Evolutionary conservation across 2,888 invertebrate genomes (phyloP).

Genomic region (Polylopha cassiicola): DNA sequence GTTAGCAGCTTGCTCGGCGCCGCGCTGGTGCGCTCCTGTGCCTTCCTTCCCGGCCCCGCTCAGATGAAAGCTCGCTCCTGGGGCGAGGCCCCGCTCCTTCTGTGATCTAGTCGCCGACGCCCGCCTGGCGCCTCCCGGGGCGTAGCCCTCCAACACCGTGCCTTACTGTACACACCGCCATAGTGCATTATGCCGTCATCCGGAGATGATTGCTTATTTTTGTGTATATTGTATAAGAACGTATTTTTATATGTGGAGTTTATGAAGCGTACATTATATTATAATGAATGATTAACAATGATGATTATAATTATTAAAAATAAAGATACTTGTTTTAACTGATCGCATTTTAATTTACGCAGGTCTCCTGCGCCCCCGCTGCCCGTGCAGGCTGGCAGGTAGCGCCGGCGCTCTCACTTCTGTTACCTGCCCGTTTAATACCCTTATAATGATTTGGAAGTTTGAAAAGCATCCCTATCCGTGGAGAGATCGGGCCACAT

Average conservation of each 20-base stretch:
- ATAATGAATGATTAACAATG: conserved; percentile 55
- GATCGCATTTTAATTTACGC: conserved; percentile 47
- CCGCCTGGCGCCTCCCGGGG: conserved; percentile 71
- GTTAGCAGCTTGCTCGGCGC: conserved; percentile 52
- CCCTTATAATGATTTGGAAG: conserved; percentile 14
- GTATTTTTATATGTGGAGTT: conserved; percentile 76
- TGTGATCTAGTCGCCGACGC: conserved; percentile 76
- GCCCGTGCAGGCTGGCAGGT: conserved; percentile 39
- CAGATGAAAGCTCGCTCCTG: conserved; percentile 63
- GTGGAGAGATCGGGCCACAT: conserved; percentile 3
- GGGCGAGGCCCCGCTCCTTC: conserved; percentile 58
- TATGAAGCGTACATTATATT: conserved; percentile 70
- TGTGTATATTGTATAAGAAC: conserved; percentile 68
- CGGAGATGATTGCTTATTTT: conserved; percentile 67
- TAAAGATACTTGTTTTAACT: conserved; percentile 70
- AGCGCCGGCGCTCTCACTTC: conserved; percentile 58
- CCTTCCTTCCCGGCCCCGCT: conserved; percentile 74
- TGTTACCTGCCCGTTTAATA: conserved; percentile 36
- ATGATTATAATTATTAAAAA: conserved; percentile 61
- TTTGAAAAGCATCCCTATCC: conserved; percentile 8
- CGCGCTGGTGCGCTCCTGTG: conserved; percentile 83
- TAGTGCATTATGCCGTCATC: conserved; percentile 72
- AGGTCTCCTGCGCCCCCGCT: conserved; percentile 21
- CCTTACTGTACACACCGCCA: conserved; percentile 73
- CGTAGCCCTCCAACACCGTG: conserved; percentile 71